These are phyloP conservation scores for Zaprionus ghesquierei DNA, from an alignment of 1,140 invertebrate genomes.

Conservation along the genomic window DNA sequence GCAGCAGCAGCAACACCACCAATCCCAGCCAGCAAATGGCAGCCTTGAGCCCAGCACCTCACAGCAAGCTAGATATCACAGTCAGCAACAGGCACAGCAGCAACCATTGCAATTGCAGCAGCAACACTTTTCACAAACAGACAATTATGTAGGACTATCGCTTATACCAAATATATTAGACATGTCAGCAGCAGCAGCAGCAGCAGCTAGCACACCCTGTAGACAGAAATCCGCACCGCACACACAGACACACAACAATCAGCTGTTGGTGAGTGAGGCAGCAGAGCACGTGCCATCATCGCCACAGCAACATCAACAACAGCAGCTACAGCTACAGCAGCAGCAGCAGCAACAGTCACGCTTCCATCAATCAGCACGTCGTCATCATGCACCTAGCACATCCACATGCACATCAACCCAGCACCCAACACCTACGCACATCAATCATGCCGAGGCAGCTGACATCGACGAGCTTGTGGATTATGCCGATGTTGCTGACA, in stretches of 20 bases:
- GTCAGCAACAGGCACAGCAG: constrained; percentile 44
- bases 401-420: constrained; percentile 38
- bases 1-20: constrained; percentile 41
- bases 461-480: constrained; percentile 74
- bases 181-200: constrained; percentile 45
- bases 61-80: constrained; percentile 71
- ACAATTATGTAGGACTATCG: constrained; percentile 79
- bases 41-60: constrained; percentile 65
- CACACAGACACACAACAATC: constrained; percentile 50
- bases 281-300: constrained; percentile 48
- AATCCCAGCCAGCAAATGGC: constrained; percentile 45
- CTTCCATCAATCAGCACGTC: constrained; percentile 56
- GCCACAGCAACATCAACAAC: constrained; percentile 41
- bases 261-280: constrained; percentile 71
- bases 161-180: constrained; percentile 77
- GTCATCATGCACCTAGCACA: constrained; percentile 29
- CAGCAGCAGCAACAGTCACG: constrained; percentile 44
- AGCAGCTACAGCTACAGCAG: constrained; percentile 34
- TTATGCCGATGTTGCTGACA: constrained; percentile 80
- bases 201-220: constrained; percentile 49
- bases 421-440: constrained; percentile 52
- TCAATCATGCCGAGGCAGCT: constrained; percentile 26
- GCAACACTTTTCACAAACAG: constrained; percentile 78
- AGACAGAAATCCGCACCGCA: constrained; percentile 39
- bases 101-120: constrained; percentile 56